Base-by-base conservation (phyloP, 2,797 vertebrate genomes). In the Manis crassicaudata region DNA sequence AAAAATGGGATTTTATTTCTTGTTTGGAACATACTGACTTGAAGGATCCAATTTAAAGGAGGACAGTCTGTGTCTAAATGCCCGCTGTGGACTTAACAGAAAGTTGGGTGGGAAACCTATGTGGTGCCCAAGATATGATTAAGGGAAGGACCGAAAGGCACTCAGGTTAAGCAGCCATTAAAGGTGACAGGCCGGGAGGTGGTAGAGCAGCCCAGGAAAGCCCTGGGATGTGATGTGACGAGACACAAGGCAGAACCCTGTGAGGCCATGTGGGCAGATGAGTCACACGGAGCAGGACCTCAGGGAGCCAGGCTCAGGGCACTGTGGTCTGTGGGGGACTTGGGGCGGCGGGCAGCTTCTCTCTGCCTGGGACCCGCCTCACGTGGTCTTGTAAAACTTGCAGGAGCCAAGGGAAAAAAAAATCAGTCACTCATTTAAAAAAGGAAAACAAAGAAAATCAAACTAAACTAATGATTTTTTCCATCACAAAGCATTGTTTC, bases 371-470 rank as follows among this genome's bases (percentile, higher is more conserved):
- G 76, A 52, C 25, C 27, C 60, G 10, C 46, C 46, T 46, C 46
- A 46, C 12, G 46, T 46, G 46, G 46, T 2, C 46, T 35, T 58
- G 72, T 46, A 32, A 43, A 88, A 56, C 56, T 20, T 8, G 37
- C 70, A 58, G 6, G 40, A 46, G 7, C 27, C 65, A 35, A 2
- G 21, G 16, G 4, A 8, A 6, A 27, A n/a, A 27, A n/a, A 75
- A n/a, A 20, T 18, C 43, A 35, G 37, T 37, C 82, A 7, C 75
- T 95, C 63, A 29, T 81, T 90, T 82, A 85, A 2, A 25, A 54
- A 81, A 84, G 50, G 25, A 25, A 63, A 56, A 29, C 46, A 76
- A 46, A 94, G 54, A 65, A 79, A 95, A 46, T 10, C n/a, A 91
- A 62, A n/a, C 32, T 11, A 8, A 68, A 56, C 0, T 0, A 27